Percentiles rank a stretch among this genome's conserved stretches.
phyloP scores from a whole-genome alignment of 1,140 invertebrate species.

The Geopemphigus sp. region DNA sequence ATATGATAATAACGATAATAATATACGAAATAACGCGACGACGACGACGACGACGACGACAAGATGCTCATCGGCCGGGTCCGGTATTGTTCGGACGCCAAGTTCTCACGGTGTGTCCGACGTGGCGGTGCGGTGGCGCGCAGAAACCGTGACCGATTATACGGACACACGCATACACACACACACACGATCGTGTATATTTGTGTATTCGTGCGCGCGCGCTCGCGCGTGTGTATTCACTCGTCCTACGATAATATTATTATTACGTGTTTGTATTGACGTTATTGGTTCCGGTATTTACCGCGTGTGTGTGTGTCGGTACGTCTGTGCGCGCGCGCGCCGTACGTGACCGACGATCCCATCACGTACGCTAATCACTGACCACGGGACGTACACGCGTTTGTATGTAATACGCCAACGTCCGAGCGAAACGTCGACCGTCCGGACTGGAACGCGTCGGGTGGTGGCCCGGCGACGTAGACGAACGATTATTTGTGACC shows the following conservation, averaged over 20 bases:
- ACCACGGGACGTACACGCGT: slow-evolving; percentile 7
- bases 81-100: slow-evolving; percentile 44
- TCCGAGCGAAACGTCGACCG: too few relatives aligned
- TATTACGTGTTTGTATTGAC: slow-evolving; percentile 12
- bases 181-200: not conserved
- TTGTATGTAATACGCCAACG: too few relatives aligned
- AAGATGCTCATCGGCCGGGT: slow-evolving; percentile 37
- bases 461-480: too few relatives aligned
- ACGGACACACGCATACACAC: not conserved
- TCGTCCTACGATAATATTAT: not conserved
- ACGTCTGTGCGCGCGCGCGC: not conserved
- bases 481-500: too few relatives aligned
- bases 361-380: slow-evolving; percentile 18
- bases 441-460: too few relatives aligned
- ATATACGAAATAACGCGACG: slow-evolving; percentile 4
- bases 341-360: slow-evolving; percentile 23
- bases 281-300: slow-evolving; percentile 46
- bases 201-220: too few relatives aligned
- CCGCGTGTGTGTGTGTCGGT: not conserved
- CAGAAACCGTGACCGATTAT: slow-evolving; percentile 49
- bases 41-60: slow-evolving; percentile 17
- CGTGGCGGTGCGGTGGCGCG: slow-evolving; percentile 15
- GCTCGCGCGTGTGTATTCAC: not conserved
- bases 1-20: slow-evolving; percentile 33
- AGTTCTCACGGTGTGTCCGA: slow-evolving; percentile 35